phyloP scores from a whole-genome alignment of 2,888 invertebrate species.

The Sesamia inferens region DNA sequence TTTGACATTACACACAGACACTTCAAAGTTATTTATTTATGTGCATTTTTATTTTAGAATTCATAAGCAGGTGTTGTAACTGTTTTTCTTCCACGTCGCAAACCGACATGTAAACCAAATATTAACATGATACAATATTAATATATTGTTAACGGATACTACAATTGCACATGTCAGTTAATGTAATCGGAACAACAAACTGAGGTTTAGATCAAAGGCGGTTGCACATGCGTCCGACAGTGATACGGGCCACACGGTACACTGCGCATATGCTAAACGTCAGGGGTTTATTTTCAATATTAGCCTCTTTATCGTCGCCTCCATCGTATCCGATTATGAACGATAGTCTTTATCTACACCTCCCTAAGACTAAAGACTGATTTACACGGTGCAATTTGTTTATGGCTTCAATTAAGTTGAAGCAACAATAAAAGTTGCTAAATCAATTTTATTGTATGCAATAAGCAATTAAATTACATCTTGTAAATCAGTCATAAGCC shows the following conservation, averaged over 20 bases:
- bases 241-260: constrained; percentile 15
- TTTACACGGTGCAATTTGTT: too few relatives aligned
- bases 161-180: constrained; percentile 33
- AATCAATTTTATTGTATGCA: too few relatives aligned
- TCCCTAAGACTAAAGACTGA: too few relatives aligned
- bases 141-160: constrained; percentile 5
- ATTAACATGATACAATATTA: constrained; percentile 36
- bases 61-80: constrained; percentile 26
- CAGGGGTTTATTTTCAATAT: constrained; percentile 41
- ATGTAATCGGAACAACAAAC: constrained; percentile 32
- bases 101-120: constrained; percentile 31
- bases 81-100: constrained; percentile 27
- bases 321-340: constrained; percentile 24
- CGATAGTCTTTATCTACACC: constrained; percentile 2
- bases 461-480: too few relatives aligned
- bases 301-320: constrained; percentile 13
- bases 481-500: too few relatives aligned
- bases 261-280: constrained; percentile 26
- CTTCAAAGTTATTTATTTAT: background rate
- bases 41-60: constrained; percentile 1
- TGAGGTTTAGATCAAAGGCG: constrained; percentile 32
- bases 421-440: too few relatives aligned
- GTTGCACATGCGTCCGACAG: constrained; percentile 13
- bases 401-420: too few relatives aligned
- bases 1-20: background rate